A percentile compares a stretch with the other conserved stretches of the same genome.
phyloP scores from a whole-genome alignment of 2,797 vertebrate species.

The Platalea minor region DNA sequence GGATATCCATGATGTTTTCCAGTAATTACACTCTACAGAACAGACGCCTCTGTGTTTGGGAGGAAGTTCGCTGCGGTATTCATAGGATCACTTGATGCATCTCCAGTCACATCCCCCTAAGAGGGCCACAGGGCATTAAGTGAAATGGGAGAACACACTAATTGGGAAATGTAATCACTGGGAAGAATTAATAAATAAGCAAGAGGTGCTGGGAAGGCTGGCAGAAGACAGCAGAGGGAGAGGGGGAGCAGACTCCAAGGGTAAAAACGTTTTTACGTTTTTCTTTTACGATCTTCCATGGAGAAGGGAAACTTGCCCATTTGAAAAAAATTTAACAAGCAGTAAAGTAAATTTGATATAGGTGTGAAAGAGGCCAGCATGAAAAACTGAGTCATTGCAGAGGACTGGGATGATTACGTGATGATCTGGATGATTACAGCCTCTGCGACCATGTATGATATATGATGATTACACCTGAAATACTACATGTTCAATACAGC shows the following conservation, averaged over 20 bases:
- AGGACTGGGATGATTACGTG: not conserved
- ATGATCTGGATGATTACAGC: not conserved
- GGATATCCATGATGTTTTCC: not conserved
- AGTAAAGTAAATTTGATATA: not conserved
- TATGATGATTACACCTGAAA: not conserved
- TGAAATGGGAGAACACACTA: slow-evolving; percentile 8
- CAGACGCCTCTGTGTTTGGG: not conserved
- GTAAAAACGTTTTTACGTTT: not conserved
- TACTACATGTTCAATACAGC: not conserved
- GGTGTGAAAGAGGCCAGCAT: not conserved
- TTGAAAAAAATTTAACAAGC: not conserved
- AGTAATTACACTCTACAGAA: not conserved
- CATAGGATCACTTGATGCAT: not conserved
- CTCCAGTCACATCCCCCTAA: not conserved
- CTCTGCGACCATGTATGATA: not conserved
- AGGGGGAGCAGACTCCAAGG: not conserved
- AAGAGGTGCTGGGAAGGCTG: not conserved
- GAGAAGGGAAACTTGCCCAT: not conserved
- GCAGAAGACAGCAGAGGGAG: not conserved
- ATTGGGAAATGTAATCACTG: not conserved
- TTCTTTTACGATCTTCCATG: not conserved
- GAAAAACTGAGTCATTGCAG: not conserved
- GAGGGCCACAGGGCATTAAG: not conserved
- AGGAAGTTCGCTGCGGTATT: not conserved
- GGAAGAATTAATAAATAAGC: slow-evolving; percentile 17